phyloP scores from a whole-genome alignment of 2,888 invertebrate genomes.

The Leucozona laternaria region DNA sequence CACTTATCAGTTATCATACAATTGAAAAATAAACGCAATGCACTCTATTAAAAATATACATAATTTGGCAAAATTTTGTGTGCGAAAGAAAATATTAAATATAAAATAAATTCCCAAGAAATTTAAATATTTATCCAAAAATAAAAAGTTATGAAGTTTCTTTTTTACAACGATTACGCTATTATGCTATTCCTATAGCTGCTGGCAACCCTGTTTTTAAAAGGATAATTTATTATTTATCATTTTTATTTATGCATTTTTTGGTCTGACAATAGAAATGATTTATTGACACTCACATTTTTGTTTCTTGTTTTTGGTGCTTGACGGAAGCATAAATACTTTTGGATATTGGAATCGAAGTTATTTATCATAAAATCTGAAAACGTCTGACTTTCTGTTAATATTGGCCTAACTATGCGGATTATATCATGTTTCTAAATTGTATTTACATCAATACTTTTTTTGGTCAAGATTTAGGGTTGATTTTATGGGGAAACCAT shows the following conservation, averaged over 20 bases:
- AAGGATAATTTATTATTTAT: slow-evolving; percentile 8
- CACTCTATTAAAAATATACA: too few relatives aligned
- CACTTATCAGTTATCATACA: too few relatives aligned
- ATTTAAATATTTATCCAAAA: too few relatives aligned
- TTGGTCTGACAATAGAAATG: neutral
- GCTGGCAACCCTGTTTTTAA: neutral
- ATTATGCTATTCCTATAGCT: too few relatives aligned
- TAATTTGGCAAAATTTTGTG: too few relatives aligned
- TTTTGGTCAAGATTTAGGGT: slow-evolving; percentile 15
- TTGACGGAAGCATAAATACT: slow-evolving; percentile 15
- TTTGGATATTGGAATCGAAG: slow-evolving; percentile 2
- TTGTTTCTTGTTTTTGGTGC: neutral
- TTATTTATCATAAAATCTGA: slow-evolving; percentile 25
- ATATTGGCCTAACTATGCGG: neutral
- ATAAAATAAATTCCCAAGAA: too few relatives aligned
- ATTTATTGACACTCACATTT: slow-evolving; percentile 13
- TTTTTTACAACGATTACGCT: too few relatives aligned
- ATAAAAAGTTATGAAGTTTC: too few relatives aligned
- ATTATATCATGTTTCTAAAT: slow-evolving; percentile 4
- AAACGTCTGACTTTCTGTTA: neutral
- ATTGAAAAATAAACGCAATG: too few relatives aligned
- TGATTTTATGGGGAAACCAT: neutral
- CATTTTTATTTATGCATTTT: neutral
- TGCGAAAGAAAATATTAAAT: too few relatives aligned
- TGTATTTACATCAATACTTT: slow-evolving; percentile 13